A percentile compares a stretch with the other conserved stretches of the same genome.
These are phyloP conservation scores for Odontamblyopus rebecca DNA, from an alignment of 2,797 vertebrate species.

Conservation along the genomic window DNA sequence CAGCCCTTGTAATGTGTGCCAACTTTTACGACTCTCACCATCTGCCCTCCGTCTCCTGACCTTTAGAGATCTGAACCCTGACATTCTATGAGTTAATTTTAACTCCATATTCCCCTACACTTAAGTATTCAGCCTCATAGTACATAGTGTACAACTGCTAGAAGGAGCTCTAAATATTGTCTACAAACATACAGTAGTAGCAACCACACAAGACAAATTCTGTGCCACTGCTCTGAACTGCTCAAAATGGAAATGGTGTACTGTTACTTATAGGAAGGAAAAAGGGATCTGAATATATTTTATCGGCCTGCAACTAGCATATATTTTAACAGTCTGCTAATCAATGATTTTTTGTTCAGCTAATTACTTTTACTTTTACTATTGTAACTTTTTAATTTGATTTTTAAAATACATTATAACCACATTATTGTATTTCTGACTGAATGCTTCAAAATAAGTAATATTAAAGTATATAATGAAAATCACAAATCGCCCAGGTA, in stretches of 20 bases:
- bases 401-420: not conserved
- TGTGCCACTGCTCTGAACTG: not conserved
- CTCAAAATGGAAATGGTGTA: not conserved
- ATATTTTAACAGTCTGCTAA: not conserved
- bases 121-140: conserved; percentile 22
- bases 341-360: not conserved
- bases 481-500: too few relatives aligned
- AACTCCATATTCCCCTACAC: conserved; percentile 64
- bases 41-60: conserved; percentile 52
- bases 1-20: conserved; percentile 37
- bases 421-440: not conserved
- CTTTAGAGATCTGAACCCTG: conserved; percentile 78
- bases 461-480: not conserved
- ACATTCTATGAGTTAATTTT: conserved; percentile 81
- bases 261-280: not conserved
- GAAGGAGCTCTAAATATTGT: not conserved
- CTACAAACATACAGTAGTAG: not conserved
- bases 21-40: conserved; percentile 41
- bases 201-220: not conserved
- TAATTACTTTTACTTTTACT: not conserved
- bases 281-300: not conserved
- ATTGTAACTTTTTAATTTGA: not conserved
- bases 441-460: not conserved
- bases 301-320: not conserved
- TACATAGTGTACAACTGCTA: conserved; percentile 31